phyloP scores from a whole-genome alignment of 2,888 invertebrate genomes.

The Apamea anceps region DNA sequence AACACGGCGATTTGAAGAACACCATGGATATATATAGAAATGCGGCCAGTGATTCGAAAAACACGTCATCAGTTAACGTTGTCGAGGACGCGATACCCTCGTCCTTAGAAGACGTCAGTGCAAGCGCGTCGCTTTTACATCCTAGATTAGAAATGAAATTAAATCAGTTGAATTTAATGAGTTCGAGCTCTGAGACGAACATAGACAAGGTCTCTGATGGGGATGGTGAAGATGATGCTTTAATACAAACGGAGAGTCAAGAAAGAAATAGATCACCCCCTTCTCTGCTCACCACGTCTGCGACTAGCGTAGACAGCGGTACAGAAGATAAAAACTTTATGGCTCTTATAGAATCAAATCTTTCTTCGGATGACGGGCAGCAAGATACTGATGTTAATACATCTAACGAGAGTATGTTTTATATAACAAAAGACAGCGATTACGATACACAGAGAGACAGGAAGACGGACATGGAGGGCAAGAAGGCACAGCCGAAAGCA shows the following conservation, averaged over 20 bases:
- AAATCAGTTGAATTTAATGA: slow-evolving; percentile 25
- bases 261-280: slow-evolving; percentile 41
- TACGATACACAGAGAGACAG: slow-evolving; percentile 58
- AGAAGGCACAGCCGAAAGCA: background rate
- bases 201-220: background rate
- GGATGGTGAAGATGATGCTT: background rate
- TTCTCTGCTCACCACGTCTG: slow-evolving; percentile 75
- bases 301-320: slow-evolving; percentile 54
- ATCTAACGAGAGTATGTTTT: slow-evolving; percentile 72
- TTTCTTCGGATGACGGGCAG: slow-evolving; percentile 13
- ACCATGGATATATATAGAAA: slow-evolving; percentile 31
- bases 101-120: slow-evolving; percentile 2
- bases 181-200: background rate
- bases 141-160: slow-evolving; percentile 36
- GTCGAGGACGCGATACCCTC: slow-evolving; percentile 4
- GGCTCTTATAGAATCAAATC: slow-evolving; percentile 46
- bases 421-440: slow-evolving; percentile 71
- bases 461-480: slow-evolving; percentile 27
- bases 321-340: slow-evolving; percentile 63
- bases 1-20: slow-evolving; percentile 32
- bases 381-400: slow-evolving; percentile 5
- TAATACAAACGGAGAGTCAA: slow-evolving; percentile 9
- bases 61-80: background rate
- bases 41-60: slow-evolving; percentile 39
- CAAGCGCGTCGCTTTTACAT: slow-evolving; percentile 35